Conservation (phyloP, 2,113 vertebrate species). For the Gila orcuttii region DNA sequence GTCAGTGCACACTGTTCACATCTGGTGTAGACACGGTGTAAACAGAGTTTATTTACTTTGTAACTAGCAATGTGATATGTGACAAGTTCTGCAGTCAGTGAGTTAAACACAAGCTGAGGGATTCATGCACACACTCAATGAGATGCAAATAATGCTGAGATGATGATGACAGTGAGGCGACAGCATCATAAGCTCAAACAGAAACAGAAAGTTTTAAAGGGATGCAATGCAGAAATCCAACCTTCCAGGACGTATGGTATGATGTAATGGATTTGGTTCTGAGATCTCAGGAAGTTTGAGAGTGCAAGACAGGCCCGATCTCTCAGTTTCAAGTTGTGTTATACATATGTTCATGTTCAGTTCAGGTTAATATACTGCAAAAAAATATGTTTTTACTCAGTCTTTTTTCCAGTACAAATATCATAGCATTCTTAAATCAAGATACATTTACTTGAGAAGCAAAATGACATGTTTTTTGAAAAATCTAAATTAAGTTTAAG, state of each 20-base stretch:
- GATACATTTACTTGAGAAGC: background rate
- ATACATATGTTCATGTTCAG: too few relatives aligned
- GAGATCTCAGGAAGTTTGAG: background rate
- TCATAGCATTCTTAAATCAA: background rate
- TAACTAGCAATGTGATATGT: background rate
- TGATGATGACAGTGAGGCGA: background rate
- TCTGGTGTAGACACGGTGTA: background rate
- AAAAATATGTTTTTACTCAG: background rate
- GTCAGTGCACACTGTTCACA: background rate
- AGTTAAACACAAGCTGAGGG: slow-evolving; percentile 19
- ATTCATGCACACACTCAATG: slow-evolving; percentile 17
- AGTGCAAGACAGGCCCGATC: too few relatives aligned
- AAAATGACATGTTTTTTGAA: too few relatives aligned
- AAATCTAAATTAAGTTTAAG: too few relatives aligned
- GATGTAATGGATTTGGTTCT: background rate
- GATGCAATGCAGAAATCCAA: background rate
- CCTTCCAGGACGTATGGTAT: background rate
- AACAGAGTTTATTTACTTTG: background rate
- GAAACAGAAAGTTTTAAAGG: background rate
- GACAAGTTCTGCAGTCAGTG: background rate
- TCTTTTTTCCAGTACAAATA: background rate
- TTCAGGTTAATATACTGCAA: background rate
- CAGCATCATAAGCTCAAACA: background rate
- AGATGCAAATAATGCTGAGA: background rate
- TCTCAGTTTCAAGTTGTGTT: too few relatives aligned